Base-by-base conservation (phyloP, 2,797 vertebrate genomes). In the Cryptoblepharus egeriae region DNA sequence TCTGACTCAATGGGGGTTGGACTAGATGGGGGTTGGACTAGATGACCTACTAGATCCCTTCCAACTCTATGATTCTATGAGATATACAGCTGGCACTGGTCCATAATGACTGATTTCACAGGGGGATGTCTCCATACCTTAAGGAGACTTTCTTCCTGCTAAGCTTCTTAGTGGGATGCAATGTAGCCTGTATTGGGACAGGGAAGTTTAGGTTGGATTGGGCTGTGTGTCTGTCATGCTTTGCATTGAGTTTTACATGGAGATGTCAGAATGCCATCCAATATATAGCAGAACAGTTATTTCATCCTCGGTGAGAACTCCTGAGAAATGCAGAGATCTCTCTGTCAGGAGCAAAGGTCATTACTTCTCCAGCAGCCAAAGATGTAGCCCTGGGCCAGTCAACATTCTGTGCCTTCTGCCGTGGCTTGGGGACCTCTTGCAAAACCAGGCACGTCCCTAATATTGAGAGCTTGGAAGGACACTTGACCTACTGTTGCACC, bases 361-460 rank as follows among this genome's bases (percentile, higher is more conserved):
- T 60, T 84, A 80, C 68, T 85, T 88, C 76, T 90, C 85, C 80
- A 73, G 84, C 89, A 87, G 91, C 92, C 87, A 90, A 92, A 45
- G 67, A 35, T 0, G 0, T 75, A 90, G 90, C 77, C 82, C 77
- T 88, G 77, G 81, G 84, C 84, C 74, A 86, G 76, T 39, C 79
- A 81, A 90, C 77, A 89, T 65, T 89, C 90, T 91, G 89, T 90
- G 79, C 69, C 6, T 87, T 82, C 61, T 76, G 2, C 35, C 0
- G 3, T 58, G 75, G 88, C 87, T 92, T 71, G 82, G 87, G 88
- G 91, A 85, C 84, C 85, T 89, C 82, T 91, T 10, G 88, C 89
- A 93, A 93, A 87, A 80, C 91, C 90, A 90, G 91, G 91, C 91
- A 90, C 0, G 0, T 78, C 89, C 92, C 87, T 91, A 92, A 81